phyloP scores from a whole-genome alignment of 2,113 vertebrate genomes.

The Pogona vitticeps region DNA sequence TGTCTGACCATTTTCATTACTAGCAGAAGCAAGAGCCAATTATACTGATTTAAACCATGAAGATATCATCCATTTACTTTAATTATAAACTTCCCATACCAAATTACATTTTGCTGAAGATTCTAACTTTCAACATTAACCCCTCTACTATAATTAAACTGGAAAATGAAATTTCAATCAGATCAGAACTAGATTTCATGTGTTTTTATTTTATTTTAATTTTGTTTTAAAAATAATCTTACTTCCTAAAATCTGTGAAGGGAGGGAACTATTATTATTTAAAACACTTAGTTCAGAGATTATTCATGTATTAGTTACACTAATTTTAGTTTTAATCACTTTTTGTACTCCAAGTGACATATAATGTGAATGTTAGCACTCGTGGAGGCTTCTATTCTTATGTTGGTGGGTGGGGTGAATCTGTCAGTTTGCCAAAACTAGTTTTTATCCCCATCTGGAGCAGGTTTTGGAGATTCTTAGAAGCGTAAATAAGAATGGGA shows the following conservation, averaged over 20 bases:
- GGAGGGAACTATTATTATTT: constrained; percentile 30
- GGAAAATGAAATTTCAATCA: constrained; percentile 54
- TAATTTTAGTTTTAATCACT: not conserved
- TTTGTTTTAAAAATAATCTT: not conserved
- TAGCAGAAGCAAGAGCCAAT: not conserved
- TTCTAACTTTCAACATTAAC: constrained; percentile 58
- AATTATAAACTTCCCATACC: constrained; percentile 47
- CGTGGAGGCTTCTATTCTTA: constrained; percentile 36
- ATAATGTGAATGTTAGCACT: constrained; percentile 52
- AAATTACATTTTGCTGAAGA: constrained; percentile 25
- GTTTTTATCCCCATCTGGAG: too few species aligned
- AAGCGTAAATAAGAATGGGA: too few species aligned
- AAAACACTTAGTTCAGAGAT: constrained; percentile 1
- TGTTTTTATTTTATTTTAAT: not conserved
- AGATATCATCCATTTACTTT: constrained; percentile 33
- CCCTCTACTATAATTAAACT: constrained; percentile 36
- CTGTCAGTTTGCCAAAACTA: too few species aligned
- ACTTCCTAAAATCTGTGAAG: constrained; percentile 13
- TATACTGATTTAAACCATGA: constrained; percentile 26
- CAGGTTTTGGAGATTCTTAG: too few species aligned
- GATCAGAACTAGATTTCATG: constrained; percentile 42
- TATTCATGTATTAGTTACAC: constrained; percentile 21
- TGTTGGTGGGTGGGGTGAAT: not conserved
- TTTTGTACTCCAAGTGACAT: constrained; percentile 16
- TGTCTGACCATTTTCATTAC: constrained; percentile 22